Percentiles rank a stretch among this genome's conserved stretches.
phyloP scores from a whole-genome alignment of 2,113 vertebrate species.

The Zosterops borbonicus region DNA sequence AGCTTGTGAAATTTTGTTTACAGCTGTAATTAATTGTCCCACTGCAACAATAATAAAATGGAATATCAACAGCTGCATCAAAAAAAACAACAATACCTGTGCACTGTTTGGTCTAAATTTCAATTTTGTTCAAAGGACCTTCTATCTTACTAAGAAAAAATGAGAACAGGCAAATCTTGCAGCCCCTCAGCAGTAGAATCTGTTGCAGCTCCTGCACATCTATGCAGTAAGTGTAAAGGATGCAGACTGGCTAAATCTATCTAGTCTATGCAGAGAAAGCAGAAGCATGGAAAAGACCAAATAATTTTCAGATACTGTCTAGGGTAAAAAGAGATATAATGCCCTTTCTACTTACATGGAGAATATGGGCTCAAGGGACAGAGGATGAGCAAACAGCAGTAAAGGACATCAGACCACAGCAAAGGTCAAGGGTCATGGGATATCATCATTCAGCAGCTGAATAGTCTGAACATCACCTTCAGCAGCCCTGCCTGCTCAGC shows the following conservation, averaged over 20 bases:
- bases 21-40: slow-evolving; percentile 34
- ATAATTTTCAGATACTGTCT: not conserved
- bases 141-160: not conserved
- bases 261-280: not conserved
- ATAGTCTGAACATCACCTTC: not conserved
- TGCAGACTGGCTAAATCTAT: not conserved
- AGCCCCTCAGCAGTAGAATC: not conserved
- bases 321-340: not conserved
- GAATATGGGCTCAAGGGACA: not conserved
- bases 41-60: not conserved
- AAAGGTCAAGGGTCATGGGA: not conserved
- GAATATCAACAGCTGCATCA: slow-evolving; percentile 6
- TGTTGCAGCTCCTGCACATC: not conserved
- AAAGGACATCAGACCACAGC: not conserved
- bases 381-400: not conserved
- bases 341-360: not conserved
- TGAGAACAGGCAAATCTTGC: not conserved
- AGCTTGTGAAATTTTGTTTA: slow-evolving; percentile 46
- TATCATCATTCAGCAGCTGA: fast-evolving
- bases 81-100: slow-evolving; percentile 3
- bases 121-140: not conserved
- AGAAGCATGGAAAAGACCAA: not conserved
- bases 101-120: not conserved
- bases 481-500: not conserved
- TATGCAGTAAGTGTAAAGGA: not conserved